Base-by-base conservation (phyloP, 1,140 invertebrate species). In the Macrocentrus cingulum region DNA sequence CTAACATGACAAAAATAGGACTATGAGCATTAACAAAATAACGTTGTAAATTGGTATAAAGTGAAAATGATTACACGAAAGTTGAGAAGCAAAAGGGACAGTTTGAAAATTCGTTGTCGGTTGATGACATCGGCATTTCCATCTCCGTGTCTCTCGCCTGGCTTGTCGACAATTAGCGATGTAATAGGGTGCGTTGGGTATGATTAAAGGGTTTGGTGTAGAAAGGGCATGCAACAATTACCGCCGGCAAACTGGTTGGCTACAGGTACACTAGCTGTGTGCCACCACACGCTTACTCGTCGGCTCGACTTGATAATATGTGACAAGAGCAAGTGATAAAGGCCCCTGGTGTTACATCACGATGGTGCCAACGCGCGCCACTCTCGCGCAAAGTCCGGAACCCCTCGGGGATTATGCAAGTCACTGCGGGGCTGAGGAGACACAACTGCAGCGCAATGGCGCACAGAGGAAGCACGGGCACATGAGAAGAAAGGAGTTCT, bases 401-500 rank as follows among this genome's bases (percentile, higher is more conserved):
- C 13, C 32, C 48, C 48, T 18, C 15, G 29, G 50, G 37, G 18
- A 53, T 41, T 53, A 53, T 53, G 50, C 50, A 53, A 53, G 50
- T 41, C 50, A 53, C 18, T n/a, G n/a, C 36, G 23, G 13, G 36
- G 36, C 36, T n/a, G 8, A 39, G 15, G 36, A 39, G 13, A n/a
- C 8, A 29, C 25, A 29, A 29, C 25, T 4, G 25, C 4, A 29
- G 11, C 15, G 36, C 29, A n/a, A 15, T 39, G 36, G 13, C 8
- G 15, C 3, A 11, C 3, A 11, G 36, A n/a, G 36, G 36, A 39
- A 4, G 36, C 8, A 3, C 4, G 15, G 15, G 36, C 8, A 15
- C 8, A 39, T 3, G 7, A 39, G 36, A 39, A 13, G 13, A 39
- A 39, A 39, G 13, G 13, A 39, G 7, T 23, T 46, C n/a, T 8